Evolutionary conservation across 2,888 invertebrate genomes (phyloP), one percentile per base, ranked within the genome.

Genomic region (Chamaedrilus cognettii): DNA sequence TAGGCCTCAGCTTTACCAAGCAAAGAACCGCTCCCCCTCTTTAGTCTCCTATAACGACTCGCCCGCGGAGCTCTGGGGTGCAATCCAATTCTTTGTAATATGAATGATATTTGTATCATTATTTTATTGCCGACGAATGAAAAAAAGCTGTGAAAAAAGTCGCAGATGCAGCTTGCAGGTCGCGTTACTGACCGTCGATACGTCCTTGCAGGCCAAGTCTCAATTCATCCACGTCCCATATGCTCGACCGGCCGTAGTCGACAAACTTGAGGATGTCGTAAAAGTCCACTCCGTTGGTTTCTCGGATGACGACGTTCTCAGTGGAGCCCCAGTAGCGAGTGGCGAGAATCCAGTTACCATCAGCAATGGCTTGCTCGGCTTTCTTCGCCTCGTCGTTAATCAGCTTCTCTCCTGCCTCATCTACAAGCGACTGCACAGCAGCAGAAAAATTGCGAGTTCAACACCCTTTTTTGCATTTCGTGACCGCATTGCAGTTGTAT

Each of bases 181-280:
- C n/a, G n/a, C n/a, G n/a, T n/a, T n/a, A n/a, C n/a, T n/a, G n/a
- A n/a, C n/a, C n/a, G n/a, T n/a, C n/a, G n/a, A n/a, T n/a, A n/a
- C n/a, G n/a, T n/a, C n/a, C n/a, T n/a, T n/a, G n/a, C n/a, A 61
- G 26, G 5, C 61, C 31, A 26, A 61, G 28, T 23, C 50, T 61
- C 49, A 61, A 15, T 26, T 61, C 61, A 7, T 61, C 49, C 5
- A 61, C 31, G 50, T 26, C 32, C 23, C 50, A 49, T 7, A 35
- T 2, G 3, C 19, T 7, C 5, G 35, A 11, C 28, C 3, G n/a
- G 23, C 23, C 11, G 35, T 57, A 64, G 34, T 65, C 59, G 56
- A 31, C 66, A 60, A 69, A 74, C 32, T 74, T 69, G 23, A 74
- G 71, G 31, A 74, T 71, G 66, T 74, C 74, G 68, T 74, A 74